Evolutionary conservation across 2,797 vertebrate species (phyloP).

Genomic region (Euthynnus affinis): DNA sequence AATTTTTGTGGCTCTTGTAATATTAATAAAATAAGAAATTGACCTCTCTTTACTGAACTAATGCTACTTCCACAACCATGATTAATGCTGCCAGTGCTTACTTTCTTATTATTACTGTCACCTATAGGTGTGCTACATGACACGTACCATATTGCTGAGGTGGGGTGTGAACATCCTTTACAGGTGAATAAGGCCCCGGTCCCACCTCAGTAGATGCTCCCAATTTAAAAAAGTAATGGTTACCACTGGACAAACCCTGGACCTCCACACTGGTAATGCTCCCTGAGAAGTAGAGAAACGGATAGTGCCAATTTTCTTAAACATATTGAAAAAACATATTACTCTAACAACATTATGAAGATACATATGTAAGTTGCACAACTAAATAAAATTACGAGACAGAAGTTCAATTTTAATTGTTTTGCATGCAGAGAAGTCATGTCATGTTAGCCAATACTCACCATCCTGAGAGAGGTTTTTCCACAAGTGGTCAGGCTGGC

Average conservation of each 20-base stretch:
- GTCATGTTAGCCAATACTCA: slow-evolving; percentile 68
- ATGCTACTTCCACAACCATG: too few species aligned
- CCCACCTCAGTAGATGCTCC: slow-evolving; percentile 93
- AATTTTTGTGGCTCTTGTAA: too few species aligned
- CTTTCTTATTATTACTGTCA: not conserved
- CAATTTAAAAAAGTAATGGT: slow-evolving; percentile 96
- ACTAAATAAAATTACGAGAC: not conserved
- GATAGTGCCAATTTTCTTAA: not conserved
- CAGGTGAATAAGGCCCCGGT: slow-evolving; percentile 91
- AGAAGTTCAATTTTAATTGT: not conserved
- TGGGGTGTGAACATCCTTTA: slow-evolving; percentile 92
- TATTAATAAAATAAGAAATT: too few species aligned
- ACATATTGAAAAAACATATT: not conserved
- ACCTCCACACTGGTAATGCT: slow-evolving; percentile 92
- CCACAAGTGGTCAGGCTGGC: slow-evolving; percentile 92
- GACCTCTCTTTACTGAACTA: too few species aligned
- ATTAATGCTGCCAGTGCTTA: not conserved
- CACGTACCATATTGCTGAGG: slow-evolving; percentile 84
- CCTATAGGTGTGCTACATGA: not conserved
- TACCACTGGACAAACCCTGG: slow-evolving; percentile 91
- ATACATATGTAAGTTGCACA: not conserved
- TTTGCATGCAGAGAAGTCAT: slow-evolving; percentile 5
- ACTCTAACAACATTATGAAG: slow-evolving; percentile 12
- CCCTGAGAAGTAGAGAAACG: slow-evolving; percentile 82
- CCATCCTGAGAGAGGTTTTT: slow-evolving; percentile 91